phyloP scores from a whole-genome alignment of 1,140 invertebrate genomes.

The Scaptomyza pallida region DNA sequence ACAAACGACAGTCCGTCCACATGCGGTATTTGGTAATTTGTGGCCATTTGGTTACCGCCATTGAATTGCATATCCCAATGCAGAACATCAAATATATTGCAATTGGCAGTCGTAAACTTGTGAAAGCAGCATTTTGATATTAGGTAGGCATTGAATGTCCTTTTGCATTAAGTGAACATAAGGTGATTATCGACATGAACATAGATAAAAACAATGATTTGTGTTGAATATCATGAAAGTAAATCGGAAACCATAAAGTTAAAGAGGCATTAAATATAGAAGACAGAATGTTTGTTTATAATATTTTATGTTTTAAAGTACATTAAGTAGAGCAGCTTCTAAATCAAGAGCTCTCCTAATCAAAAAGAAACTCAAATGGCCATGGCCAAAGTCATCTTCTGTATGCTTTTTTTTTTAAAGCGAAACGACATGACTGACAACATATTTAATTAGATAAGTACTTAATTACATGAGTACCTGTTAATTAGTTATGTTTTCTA shows the following conservation, averaged over 20 bases:
- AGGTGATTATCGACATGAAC: background rate
- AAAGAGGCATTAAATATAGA: background rate
- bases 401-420: too few species aligned
- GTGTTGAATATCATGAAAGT: background rate
- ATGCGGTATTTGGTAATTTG: conserved; percentile 46
- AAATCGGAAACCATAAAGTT: background rate
- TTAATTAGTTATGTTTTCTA: too few species aligned
- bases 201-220: background rate
- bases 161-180: background rate
- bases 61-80: conserved; percentile 44
- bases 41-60: conserved; percentile 31
- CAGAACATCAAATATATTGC: conserved; percentile 10
- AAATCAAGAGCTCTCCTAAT: too few species aligned
- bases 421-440: too few species aligned
- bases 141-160: background rate
- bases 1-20: background rate
- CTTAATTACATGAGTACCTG: too few species aligned
- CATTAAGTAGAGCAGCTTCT: too few species aligned
- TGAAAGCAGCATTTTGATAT: conserved; percentile 49
- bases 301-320: too few species aligned
- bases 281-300: too few species aligned
- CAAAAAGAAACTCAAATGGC: too few species aligned
- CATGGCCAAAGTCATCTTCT: too few species aligned
- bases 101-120: conserved; percentile 37
- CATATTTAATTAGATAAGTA: too few species aligned